A percentile compares a stretch with the other conserved stretches of the same genome.
Conservation (phyloP, 2,797 vertebrate species). For the Dendrocincla tyrannina region DNA sequence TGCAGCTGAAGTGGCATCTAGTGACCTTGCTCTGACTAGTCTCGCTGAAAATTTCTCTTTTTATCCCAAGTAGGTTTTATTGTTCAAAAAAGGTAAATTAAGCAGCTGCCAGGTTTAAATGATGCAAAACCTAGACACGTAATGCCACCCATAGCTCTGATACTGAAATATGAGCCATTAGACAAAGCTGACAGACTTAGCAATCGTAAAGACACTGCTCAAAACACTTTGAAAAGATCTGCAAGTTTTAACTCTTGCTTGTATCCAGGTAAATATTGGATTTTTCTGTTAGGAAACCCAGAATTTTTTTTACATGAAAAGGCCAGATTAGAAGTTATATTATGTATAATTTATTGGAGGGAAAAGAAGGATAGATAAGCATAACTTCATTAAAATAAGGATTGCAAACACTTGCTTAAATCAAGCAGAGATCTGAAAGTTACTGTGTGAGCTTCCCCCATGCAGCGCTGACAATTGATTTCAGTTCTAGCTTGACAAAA, state of each 20-base stretch:
- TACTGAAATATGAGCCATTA: background rate
- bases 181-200: background rate
- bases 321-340: background rate
- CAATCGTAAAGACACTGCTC: slow-evolving; percentile 23
- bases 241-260: background rate
- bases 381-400: background rate
- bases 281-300: background rate
- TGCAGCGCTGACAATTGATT: background rate
- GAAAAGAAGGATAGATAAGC: background rate
- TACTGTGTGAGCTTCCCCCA: background rate
- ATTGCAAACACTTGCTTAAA: background rate
- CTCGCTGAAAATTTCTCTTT: background rate
- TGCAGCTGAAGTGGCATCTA: background rate
- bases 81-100: slow-evolving; percentile 25
- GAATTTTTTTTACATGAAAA: background rate
- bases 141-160: background rate
- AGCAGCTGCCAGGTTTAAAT: slow-evolving; percentile 42
- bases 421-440: background rate
- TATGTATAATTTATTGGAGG: background rate
- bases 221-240: background rate
- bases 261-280: background rate
- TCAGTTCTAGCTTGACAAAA: background rate
- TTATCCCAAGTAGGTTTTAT: slow-evolving; percentile 7
- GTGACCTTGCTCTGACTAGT: background rate
- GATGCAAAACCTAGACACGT: background rate